Percentiles rank a stretch among this genome's conserved stretches.
These are phyloP conservation scores for Dasyprocta punctata DNA, from an alignment of 2,113 vertebrate genomes.

Conservation along the genomic window DNA sequence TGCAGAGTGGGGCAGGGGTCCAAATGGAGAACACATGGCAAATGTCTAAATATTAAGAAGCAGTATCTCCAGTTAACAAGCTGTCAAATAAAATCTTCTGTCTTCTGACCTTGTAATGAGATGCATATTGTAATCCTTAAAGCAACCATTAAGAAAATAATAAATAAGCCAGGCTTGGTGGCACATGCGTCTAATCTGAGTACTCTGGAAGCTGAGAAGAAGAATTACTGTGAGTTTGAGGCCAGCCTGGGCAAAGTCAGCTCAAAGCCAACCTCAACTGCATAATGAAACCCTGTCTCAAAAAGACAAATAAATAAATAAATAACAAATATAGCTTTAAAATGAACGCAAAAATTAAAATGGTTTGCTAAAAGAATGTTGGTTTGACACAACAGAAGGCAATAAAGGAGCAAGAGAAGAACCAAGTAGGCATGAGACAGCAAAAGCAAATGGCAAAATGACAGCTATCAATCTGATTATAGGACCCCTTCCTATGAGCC, in stretches of 20 bases:
- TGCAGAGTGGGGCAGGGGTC: background rate
- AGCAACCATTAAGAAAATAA: slow-evolving; percentile 24
- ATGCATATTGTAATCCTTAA: background rate
- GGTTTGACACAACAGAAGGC: background rate
- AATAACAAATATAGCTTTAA: background rate
- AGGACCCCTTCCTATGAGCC: too few species aligned
- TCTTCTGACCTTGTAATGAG: background rate
- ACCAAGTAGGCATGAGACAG: background rate
- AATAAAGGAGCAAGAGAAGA: background rate
- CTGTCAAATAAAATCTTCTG: background rate
- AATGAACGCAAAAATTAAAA: background rate
- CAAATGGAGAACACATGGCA: background rate
- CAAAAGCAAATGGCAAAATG: background rate
- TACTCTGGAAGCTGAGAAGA: background rate
- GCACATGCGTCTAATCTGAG: background rate
- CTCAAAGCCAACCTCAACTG: background rate
- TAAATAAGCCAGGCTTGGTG: background rate
- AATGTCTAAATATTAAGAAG: background rate
- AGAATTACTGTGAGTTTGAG: background rate
- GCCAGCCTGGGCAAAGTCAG: background rate
- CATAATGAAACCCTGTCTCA: background rate
- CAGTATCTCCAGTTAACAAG: background rate
- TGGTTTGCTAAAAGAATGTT: background rate
- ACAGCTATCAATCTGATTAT: background rate
- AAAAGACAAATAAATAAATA: background rate